Base-by-base conservation (phyloP, 2,888 invertebrate genomes). In the Omphaloscelis lunosa region DNA sequence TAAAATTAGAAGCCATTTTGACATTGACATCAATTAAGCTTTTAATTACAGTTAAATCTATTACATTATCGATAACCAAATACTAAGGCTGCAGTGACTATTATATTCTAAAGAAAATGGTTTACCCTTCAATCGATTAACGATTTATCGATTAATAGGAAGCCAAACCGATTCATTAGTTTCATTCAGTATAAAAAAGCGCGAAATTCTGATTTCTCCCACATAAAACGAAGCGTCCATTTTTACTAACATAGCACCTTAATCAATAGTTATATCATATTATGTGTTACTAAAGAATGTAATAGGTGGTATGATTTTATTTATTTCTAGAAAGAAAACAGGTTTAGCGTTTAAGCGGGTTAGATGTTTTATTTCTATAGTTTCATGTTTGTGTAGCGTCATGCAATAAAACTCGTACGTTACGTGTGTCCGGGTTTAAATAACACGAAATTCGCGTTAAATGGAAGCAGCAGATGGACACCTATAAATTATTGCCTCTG, bases 391-490 rank as follows among this genome's bases (percentile, higher is more conserved):
- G 75, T 77, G 82, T 85, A 82, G 84, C 83, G 76, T 88, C 87
- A 88, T 90, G 90, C 85, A 79, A 91, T 93, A 92, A 94, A 94
- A 92, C 90, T 89, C 80, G 80, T 86, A 89, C 90, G 89, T 89
- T 89, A 86, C 86, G 87, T 86, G 86, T 90, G 89, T 86, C 85
- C 82, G 85, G 84, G 85, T 89, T 89, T 89, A 91, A 92, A 93
- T 92, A 91, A 91, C 88, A 88, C 89, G 80, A 91, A 91, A 90
- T 92, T 91, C 86, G 87, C 87, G 88, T 92, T 92, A 90, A 90
- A 91, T 91, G 90, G 89, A 89, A 91, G 90, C 92, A 92, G 92
- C 93, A 93, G 93, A 94, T 93, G 93, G 90, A 92, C 88, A 90
- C 86, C 86, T 81, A 92, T 94, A 93, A 94, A 93, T 94, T 93